Conservation (phyloP, 2,797 vertebrate genomes). For the Scolopax rusticola region DNA sequence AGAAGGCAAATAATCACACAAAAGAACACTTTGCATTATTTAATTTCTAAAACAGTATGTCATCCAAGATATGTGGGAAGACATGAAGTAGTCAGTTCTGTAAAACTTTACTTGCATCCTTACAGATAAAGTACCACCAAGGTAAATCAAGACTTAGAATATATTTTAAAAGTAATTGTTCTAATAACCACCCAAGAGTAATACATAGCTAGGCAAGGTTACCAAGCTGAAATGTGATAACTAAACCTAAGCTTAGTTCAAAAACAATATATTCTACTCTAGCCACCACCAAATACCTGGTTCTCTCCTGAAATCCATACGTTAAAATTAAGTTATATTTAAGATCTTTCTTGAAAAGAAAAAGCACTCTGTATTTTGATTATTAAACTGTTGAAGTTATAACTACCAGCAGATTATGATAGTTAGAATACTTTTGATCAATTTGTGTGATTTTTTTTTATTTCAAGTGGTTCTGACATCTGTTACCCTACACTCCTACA, state of each 20-base stretch:
- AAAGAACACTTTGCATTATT: not conserved
- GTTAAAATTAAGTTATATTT: not conserved
- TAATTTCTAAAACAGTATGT: not conserved
- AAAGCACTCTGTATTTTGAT: not conserved
- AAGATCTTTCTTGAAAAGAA: not conserved
- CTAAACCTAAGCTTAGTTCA: not conserved
- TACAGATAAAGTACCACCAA: not conserved
- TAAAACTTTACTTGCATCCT: not conserved
- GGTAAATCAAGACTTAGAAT: not conserved
- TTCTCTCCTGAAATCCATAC: not conserved
- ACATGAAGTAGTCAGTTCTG: not conserved
- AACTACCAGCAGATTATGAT: not conserved
- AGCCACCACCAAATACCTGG: not conserved
- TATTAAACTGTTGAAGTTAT: not conserved
- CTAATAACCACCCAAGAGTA: not conserved
- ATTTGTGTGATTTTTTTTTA: not conserved
- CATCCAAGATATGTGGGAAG: not conserved
- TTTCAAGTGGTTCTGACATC: not conserved
- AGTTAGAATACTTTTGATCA: not conserved
- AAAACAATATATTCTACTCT: not conserved
- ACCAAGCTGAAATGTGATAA: not conserved
- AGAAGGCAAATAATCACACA: not conserved
- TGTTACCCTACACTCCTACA: not conserved
- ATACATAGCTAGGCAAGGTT: not conserved
- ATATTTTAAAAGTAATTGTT: not conserved